phyloP scores from a whole-genome alignment of 2,888 invertebrate species.

The Stegophylla sp. region DNA sequence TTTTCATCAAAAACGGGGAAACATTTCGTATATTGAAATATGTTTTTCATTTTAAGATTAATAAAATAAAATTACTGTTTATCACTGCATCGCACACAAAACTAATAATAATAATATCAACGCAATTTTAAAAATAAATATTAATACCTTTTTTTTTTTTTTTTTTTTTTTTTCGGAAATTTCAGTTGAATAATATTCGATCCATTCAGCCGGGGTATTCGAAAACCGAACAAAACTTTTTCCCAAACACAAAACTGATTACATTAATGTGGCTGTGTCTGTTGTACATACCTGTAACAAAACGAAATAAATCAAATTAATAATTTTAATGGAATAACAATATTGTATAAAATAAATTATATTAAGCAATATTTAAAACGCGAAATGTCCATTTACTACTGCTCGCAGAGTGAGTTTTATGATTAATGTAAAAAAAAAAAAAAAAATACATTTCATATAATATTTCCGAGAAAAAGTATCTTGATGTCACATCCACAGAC shows the following conservation, averaged over 20 bases:
- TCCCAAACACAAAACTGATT: not conserved
- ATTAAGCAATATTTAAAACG: not conserved
- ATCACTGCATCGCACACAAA: too few relatives aligned
- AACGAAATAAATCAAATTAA: conserved; percentile 3
- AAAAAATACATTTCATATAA: not conserved
- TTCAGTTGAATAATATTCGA: not conserved
- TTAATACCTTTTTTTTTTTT: too few relatives aligned
- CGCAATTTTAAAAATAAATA: too few relatives aligned
- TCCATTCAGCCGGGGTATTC: not conserved
- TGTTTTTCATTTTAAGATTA: too few relatives aligned
- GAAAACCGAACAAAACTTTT: not conserved
- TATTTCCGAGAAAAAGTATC: not conserved
- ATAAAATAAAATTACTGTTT: too few relatives aligned
- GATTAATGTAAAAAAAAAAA: not conserved
- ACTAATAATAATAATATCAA: too few relatives aligned
- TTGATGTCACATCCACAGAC: not conserved
- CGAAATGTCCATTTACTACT: not conserved
- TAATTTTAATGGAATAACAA: not conserved
- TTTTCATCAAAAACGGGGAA: too few relatives aligned
- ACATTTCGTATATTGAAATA: too few relatives aligned
- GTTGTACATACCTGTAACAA: conserved; percentile 26
- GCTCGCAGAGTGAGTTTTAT: too few relatives aligned
- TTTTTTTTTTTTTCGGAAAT: too few relatives aligned
- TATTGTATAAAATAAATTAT: not conserved
- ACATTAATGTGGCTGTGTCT: not conserved